phyloP scores from a whole-genome alignment of 2,113 vertebrate species.

The Scomber scombrus region DNA sequence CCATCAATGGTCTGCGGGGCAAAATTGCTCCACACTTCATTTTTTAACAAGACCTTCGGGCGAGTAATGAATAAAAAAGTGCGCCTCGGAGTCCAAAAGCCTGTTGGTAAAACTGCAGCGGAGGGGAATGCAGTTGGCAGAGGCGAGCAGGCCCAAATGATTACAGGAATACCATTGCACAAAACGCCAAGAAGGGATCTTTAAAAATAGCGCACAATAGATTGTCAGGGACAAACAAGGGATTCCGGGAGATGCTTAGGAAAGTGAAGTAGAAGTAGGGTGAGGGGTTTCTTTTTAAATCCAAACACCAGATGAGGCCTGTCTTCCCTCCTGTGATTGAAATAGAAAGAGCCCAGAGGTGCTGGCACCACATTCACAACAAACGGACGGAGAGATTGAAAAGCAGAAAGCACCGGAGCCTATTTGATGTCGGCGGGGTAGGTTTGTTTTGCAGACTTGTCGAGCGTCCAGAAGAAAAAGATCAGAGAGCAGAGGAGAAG shows the following conservation, averaged over 20 bases:
- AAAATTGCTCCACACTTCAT: neutral
- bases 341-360: slow-evolving; percentile 48
- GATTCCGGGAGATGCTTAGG: slow-evolving; percentile 39
- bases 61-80: slow-evolving; percentile 22
- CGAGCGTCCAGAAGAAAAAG: slow-evolving; percentile 31
- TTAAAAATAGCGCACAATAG: slow-evolving; percentile 67
- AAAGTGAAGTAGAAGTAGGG: slow-evolving; percentile 34
- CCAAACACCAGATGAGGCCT: slow-evolving; percentile 50
- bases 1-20: slow-evolving; percentile 22
- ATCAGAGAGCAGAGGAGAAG: slow-evolving; percentile 46
- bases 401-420: neutral
- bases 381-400: slow-evolving; percentile 36
- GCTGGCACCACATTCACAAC: slow-evolving; percentile 28
- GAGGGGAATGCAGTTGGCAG: slow-evolving; percentile 12
- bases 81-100: neutral
- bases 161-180: slow-evolving; percentile 5
- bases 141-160: neutral
- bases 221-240: slow-evolving; percentile 40
- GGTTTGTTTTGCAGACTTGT: slow-evolving; percentile 52
- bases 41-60: slow-evolving; percentile 26
- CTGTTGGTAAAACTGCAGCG: slow-evolving; percentile 6
- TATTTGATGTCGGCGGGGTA: slow-evolving; percentile 46
- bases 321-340: slow-evolving; percentile 31
- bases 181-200: slow-evolving; percentile 25
- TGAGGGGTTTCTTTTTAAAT: slow-evolving; percentile 27